Base-by-base conservation (phyloP, 1,140 invertebrate genomes). In the Olivierus martensii region DNA sequence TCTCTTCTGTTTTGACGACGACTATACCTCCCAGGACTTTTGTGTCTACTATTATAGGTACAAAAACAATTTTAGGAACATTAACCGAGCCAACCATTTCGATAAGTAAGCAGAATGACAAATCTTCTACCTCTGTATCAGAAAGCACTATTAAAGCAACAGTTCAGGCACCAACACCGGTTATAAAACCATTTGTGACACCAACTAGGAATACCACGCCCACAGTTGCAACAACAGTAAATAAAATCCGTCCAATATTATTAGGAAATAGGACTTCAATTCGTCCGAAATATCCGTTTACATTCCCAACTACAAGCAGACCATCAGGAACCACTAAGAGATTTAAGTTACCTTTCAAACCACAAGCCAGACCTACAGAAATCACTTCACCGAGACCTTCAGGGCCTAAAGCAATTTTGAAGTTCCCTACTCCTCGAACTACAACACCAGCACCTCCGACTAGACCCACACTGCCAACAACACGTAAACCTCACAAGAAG, bases 401-500 rank as follows among this genome's bases (percentile, higher is more conserved):
- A n/a, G 19, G 51, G 11, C 47, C 51, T 7, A 47, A 50, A 14
- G 49, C 55, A 10, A 38, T 51, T 4, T 4, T 57, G 18, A 53
- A 53, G 7, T 57, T 57, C 55, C 55, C 55, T 14, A 53, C 52
- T 3, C 41, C 41, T 22, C 4, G 9, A 22, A 43, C 41, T 7
- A 43, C 41, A 4, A 18, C 21, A 22, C 41, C 41, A 18, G 46
- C 47, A 53, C 55, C 55, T 37, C 55, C 55, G 6, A 53, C 55
- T 6, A 38, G 51, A n/a, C 35, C 38, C 15, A 37, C 55, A 15
- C 55, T 51, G 5, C 11, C 43, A 14, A 35, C 55, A 14, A 46
- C 47, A 2, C 41, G 17, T 9, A 22, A 22, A 43, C 41, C 41
- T 1, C 19, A 61, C 85, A 0, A 79, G 82, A 55, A 90, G 87